Evolutionary conservation across 2,113 vertebrate species (phyloP), one percentile per base, ranked within the genome.

Genomic region (Stegastes partitus): DNA sequence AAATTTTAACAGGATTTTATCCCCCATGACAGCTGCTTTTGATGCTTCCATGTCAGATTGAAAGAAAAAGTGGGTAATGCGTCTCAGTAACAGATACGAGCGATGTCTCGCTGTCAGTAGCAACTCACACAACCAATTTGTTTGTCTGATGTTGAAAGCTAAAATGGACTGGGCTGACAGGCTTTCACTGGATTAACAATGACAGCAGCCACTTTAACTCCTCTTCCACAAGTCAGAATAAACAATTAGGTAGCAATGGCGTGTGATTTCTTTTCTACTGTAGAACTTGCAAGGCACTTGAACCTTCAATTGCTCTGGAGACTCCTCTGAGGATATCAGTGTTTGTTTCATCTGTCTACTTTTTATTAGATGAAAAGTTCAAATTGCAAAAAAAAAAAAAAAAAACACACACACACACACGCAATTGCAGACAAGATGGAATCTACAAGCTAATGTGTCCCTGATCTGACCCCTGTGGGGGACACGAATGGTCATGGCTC

Each of bases 141-240:
- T 68, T 80, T 76, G 59, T 79, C 77, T 77, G 67, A 81, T 61
- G 73, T 42, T 79, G 85, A 79, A 75, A 79, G 83, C 49, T 50
- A 64, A 74, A 80, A 79, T 61, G 61, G 77, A 71, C 61, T n/a
- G 11, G n/a, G 59, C 54, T 50, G 72, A 80, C 75, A 75, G 71
- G 44, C 78, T 66, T 79, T 77, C 19, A 62, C 53, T n/a, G 68
- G 71, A 79, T 87, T 82, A 86, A 71, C 81, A 65, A 26, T 72
- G 75, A 86, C 81, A 86, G 72, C 75, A 80, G 75, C 58, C 28
- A n/a, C 71, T 81, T 70, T 72, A 73, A 56, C 58, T 83, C 63
- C 34, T 39, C 63, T 61, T 77, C 39, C 75, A 58, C 61, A 6
- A 73, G 65, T 77, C 26, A 8, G 58, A 84, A 80, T 68, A 62